These are phyloP conservation scores for Gymnosoma rotundatum DNA, from an alignment of 2,888 invertebrate genomes.

Conservation along the genomic window DNA sequence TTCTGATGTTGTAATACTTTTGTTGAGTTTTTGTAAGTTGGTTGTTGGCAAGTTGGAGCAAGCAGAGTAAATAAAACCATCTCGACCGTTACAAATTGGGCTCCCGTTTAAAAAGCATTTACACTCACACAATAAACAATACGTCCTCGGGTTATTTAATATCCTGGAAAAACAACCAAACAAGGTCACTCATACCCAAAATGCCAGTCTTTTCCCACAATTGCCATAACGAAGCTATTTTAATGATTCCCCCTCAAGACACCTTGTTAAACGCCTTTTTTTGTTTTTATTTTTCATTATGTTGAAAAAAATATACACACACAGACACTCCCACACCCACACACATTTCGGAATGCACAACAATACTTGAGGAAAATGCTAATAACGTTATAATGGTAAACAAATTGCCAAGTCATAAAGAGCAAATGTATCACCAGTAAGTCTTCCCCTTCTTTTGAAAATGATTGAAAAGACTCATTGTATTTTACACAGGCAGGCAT, in stretches of 20 bases:
- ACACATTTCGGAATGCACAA: slow-evolving; percentile 9
- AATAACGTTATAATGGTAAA: slow-evolving; percentile 80
- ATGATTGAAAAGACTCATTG: slow-evolving; percentile 50
- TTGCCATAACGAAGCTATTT: slow-evolving; percentile 69
- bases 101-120: slow-evolving; percentile 78
- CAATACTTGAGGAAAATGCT: slow-evolving; percentile 76
- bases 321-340: slow-evolving; percentile 2
- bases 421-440: slow-evolving; percentile 65
- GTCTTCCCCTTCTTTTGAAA: slow-evolving; percentile 35
- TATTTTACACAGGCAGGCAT: slow-evolving; percentile 21
- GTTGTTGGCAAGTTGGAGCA: slow-evolving; percentile 35
- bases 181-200: slow-evolving; percentile 64
- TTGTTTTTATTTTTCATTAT: slow-evolving; percentile 2
- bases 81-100: slow-evolving; percentile 81
- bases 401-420: slow-evolving; percentile 73
- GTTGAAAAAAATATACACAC: slow-evolving; percentile 38
- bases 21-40: background rate
- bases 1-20: slow-evolving; percentile 39
- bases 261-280: slow-evolving; percentile 63
- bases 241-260: slow-evolving; percentile 64
- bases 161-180: slow-evolving; percentile 73
- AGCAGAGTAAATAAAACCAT: slow-evolving; percentile 73
- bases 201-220: slow-evolving; percentile 73
- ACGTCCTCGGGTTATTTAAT: slow-evolving; percentile 73
- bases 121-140: slow-evolving; percentile 70